Conservation (phyloP, 2,113 vertebrate species). For the Petromus typicus region DNA sequence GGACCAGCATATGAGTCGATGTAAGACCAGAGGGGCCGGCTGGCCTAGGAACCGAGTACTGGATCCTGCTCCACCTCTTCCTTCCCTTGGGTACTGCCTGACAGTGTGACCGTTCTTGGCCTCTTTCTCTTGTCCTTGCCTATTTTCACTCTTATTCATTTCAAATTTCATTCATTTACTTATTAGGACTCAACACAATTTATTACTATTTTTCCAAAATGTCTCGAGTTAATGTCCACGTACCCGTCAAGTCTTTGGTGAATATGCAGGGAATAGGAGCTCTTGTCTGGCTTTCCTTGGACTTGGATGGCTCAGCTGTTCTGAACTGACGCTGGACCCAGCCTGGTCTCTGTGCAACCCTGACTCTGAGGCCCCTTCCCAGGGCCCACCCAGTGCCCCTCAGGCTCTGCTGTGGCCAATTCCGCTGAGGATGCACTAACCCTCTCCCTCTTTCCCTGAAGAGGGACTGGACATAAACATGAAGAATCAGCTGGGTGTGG, state of each 20-base stretch:
- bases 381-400: background rate
- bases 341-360: no score
- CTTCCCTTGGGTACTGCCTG: background rate
- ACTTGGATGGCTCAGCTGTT: background rate
- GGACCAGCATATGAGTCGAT: background rate
- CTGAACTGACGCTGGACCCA: background rate
- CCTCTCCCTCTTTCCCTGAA: background rate
- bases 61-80: accelerated
- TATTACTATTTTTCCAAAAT: constrained; percentile 4
- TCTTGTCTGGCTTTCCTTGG: background rate
- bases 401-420: background rate
- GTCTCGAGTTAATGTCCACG: background rate
- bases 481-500: no score
- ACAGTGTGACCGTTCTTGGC: background rate
- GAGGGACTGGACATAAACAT: background rate
- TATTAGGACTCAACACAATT: background rate
- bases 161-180: background rate
- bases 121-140: background rate
- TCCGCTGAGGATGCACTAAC: background rate
- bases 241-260: background rate
- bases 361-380: background rate
- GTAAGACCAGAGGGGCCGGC: background rate
- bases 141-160: background rate
- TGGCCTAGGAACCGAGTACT: background rate
- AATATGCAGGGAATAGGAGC: background rate